A percentile compares a stretch with the other conserved stretches of the same genome.
Evolutionary conservation across 2,888 invertebrate genomes (phyloP).

Genomic region (Fragum sueziense): DNA sequence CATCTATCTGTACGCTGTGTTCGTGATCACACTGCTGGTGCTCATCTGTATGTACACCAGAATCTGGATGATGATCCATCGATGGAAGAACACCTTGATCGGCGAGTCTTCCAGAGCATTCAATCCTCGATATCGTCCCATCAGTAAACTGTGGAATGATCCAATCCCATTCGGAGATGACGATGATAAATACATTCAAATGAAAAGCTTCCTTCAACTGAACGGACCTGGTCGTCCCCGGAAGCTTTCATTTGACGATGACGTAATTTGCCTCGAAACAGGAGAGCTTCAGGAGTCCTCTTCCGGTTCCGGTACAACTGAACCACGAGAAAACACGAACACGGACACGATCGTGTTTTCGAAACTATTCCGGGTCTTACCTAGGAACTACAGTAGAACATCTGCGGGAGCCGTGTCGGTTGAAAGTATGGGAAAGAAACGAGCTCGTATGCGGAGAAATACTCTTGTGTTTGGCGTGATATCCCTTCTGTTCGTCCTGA

Average conservation of each 20-base stretch:
- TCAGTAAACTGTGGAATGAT: neutral
- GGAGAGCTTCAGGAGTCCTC: neutral
- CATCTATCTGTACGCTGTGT: slow-evolving; percentile 31
- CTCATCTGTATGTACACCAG: slow-evolving; percentile 20
- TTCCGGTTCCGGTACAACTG: neutral
- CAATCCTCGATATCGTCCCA: neutral
- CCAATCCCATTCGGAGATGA: slow-evolving; percentile 6
- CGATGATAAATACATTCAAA: neutral
- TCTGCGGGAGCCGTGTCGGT: slow-evolving; percentile 2
- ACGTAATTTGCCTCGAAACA: neutral
- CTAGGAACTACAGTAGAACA: neutral
- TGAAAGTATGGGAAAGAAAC: slow-evolving; percentile 15
- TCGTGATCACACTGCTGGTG: slow-evolving; percentile 18
- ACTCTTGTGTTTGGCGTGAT: slow-evolving; percentile 37
- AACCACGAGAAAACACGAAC: neutral
- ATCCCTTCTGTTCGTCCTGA: slow-evolving; percentile 37
- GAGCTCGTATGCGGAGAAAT: slow-evolving; percentile 36
- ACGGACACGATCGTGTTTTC: neutral
- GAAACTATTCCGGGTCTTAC: neutral
- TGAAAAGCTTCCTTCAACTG: slow-evolving; percentile 7
- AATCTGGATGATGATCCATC: slow-evolving; percentile 24
- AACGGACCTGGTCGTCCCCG: neutral
- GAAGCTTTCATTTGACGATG: slow-evolving; percentile 9
- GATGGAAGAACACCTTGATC: slow-evolving; percentile 28
- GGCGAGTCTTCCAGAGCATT: slow-evolving; percentile 18